Evolutionary conservation across 2,888 invertebrate species (phyloP), one percentile per base, ranked within the genome.

Genomic region (Hemaris fuciformis): DNA sequence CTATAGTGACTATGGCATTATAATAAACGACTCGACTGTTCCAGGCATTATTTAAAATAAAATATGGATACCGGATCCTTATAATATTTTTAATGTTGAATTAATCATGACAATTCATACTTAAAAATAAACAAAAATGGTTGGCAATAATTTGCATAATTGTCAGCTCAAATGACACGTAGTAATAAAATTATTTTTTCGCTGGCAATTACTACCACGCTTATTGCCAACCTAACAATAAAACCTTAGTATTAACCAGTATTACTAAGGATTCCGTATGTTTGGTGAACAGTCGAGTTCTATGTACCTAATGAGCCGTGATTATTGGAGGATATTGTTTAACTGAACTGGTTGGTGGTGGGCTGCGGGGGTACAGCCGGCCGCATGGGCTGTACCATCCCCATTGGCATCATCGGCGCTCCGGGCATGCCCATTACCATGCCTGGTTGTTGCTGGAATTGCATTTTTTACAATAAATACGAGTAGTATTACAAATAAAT

Each of bases 371-470:
- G 90, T 34, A 89, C 73, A 13, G 86, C 81, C 41, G 92, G 91
- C 45, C 91, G 79, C 86, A 90, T 86, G 43, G 91, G 91, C 45
- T 78, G 81, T 57, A 79, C 83, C 84, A 84, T 81, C 27, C 80
- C 81, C 87, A 88, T 84, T 1, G 87, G 85, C 87, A 89, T 85
- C 83, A 88, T 86, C 18, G 83, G 84, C 8, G 85, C 76, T 34
- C 88, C 84, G 15, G 75, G 78, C 89, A 91, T 89, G 31, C 89
- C 89, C 88, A 91, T 91, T 86, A 91, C 90, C 91, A 92, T 86
- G 78, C 81, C 80, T 80, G 89, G 89, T 84, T 90, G 91, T 87
- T 92, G 91, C 91, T 92, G 87, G 18, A 82, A 81, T 20, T 15
- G 15, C 27, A 31, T 15, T 15, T 31, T 8, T 18, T 46, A 6